Percentiles rank a stretch among this genome's conserved stretches.
Evolutionary conservation across 2,888 invertebrate species (phyloP).

Genomic region (Diogma glabrata): DNA sequence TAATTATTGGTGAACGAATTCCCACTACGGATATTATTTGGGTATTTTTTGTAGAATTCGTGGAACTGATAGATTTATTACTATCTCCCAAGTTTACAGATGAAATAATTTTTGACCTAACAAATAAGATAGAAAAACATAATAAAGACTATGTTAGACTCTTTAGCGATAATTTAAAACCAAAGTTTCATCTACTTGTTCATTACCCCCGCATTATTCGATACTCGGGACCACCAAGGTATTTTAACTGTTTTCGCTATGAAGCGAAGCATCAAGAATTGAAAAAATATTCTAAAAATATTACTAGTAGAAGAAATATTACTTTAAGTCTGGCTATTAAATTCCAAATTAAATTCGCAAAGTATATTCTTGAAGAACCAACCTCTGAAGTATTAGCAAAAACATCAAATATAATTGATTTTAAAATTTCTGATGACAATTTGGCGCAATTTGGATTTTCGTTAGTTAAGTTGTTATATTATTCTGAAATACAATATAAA

Average conservation of each 20-base stretch:
- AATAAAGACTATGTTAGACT: slow-evolving; percentile 10
- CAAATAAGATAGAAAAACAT: slow-evolving; percentile 8
- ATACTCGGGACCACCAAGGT: slow-evolving; percentile 11
- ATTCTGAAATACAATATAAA: slow-evolving; percentile 2
- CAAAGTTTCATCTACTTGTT: slow-evolving; percentile 13
- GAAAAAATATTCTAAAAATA: slow-evolving; percentile 10
- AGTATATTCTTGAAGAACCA: slow-evolving; percentile 9
- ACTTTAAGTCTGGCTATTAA: slow-evolving; percentile 10
- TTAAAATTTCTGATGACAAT: not conserved
- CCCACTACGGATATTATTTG: not conserved
- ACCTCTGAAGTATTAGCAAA: not conserved
- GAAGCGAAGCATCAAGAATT: slow-evolving; percentile 13
- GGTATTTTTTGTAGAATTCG: not conserved
- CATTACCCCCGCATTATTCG: slow-evolving; percentile 13
- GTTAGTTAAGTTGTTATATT: not conserved
- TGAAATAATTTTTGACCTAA: not conserved
- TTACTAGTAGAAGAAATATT: slow-evolving; percentile 12
- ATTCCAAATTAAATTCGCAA: slow-evolving; percentile 12
- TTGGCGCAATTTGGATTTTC: not conserved
- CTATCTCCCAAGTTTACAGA: not conserved
- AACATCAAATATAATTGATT: not conserved
- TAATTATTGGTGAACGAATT: not conserved
- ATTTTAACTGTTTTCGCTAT: slow-evolving; percentile 8
- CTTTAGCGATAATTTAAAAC: slow-evolving; percentile 12
- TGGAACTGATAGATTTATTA: not conserved